Evolutionary conservation across 2,888 invertebrate species (phyloP).

Genomic region (Rhagonycha fulva): DNA sequence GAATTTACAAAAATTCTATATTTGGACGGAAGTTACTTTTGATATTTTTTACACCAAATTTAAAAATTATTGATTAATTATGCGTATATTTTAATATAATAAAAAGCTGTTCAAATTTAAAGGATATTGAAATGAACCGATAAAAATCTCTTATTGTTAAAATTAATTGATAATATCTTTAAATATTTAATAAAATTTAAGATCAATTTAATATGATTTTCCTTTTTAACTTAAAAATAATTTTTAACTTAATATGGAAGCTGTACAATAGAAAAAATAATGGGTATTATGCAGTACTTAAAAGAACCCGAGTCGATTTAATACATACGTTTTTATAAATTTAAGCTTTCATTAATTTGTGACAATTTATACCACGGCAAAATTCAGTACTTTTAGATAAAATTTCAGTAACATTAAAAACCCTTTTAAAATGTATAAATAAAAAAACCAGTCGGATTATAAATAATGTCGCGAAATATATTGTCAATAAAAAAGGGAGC

Average conservation of each 20-base stretch:
- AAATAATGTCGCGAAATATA: conserved; percentile 16
- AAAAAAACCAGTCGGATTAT: conserved; percentile 7
- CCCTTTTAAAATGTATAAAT: not conserved
- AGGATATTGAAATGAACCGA: not conserved
- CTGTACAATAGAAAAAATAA: not conserved
- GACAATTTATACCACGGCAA: not conserved
- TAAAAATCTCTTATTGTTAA: not conserved
- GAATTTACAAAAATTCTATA: too few species aligned
- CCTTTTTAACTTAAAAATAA: too few species aligned
- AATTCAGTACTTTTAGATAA: not conserved
- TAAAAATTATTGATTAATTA: too few species aligned
- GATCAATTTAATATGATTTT: not conserved
- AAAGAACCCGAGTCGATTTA: not conserved
- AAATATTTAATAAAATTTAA: not conserved
- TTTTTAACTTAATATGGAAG: not conserved
- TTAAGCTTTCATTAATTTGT: not conserved
- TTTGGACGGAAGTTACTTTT: too few species aligned
- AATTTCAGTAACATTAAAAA: not conserved
- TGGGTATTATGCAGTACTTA: not conserved
- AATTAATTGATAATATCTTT: not conserved
- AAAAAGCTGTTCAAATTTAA: not conserved
- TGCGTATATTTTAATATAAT: not conserved
- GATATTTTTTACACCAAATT: too few species aligned
- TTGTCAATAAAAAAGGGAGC: conserved; percentile 25
- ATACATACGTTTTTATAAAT: not conserved